phyloP scores from a whole-genome alignment of 2,113 vertebrate species.

The Atherinomorus stipes region DNA sequence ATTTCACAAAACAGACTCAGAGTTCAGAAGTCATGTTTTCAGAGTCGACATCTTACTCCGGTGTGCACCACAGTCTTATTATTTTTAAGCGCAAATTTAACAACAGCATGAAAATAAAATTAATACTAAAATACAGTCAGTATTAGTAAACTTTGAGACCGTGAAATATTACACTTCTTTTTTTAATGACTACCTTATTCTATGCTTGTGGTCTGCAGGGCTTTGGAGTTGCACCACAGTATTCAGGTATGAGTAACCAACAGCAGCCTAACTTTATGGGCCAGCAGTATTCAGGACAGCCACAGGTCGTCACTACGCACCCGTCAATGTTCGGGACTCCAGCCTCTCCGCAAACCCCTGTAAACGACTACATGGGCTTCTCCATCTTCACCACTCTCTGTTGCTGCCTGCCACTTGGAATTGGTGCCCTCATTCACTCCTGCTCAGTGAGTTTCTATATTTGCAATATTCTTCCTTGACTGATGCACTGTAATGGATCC shows the following conservation, averaged over 20 bases:
- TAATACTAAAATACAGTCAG: too few species aligned
- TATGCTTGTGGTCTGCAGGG: conserved; percentile 9
- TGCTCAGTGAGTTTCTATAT: conserved; percentile 72
- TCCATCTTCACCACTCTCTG: conserved; percentile 86
- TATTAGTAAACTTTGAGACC: too few species aligned
- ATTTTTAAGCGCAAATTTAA: too few species aligned
- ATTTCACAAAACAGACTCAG: too few species aligned
- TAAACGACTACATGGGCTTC: conserved; percentile 81
- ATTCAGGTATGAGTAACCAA: conserved; percentile 15
- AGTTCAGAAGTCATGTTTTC: too few species aligned
- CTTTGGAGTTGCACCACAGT: conserved; percentile 4
- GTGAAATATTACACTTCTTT: too few species aligned
- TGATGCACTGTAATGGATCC: too few species aligned
- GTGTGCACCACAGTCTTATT: too few species aligned
- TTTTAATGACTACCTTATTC: neutral
- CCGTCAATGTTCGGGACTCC: conserved; percentile 61
- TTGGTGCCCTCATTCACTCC: conserved; percentile 81
- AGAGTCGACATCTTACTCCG: too few species aligned
- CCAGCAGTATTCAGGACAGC: conserved; percentile 39
- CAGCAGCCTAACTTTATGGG: conserved; percentile 16
- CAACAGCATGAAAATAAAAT: too few species aligned
- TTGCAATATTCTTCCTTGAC: neutral
- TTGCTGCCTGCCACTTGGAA: conserved; percentile 84
- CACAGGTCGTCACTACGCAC: conserved; percentile 53
- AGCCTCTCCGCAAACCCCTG: conserved; percentile 41